These are phyloP conservation scores for Sebastes baramenuke DNA, from an alignment of 2,797 vertebrate species.

Conservation along the genomic window DNA sequence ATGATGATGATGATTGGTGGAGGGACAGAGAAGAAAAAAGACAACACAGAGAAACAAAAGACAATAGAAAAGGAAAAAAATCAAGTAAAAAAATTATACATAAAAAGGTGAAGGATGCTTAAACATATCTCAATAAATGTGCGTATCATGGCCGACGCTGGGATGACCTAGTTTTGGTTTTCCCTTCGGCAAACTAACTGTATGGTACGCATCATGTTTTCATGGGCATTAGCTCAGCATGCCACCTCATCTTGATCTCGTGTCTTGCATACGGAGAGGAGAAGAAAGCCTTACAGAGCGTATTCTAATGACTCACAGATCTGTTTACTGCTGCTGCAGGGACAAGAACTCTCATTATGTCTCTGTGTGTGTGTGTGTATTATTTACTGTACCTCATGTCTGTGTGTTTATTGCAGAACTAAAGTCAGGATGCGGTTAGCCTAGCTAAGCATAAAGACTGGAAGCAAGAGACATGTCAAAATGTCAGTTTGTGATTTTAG, in stretches of 20 bases:
- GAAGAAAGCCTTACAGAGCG: background rate
- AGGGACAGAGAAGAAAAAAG: slow-evolving; percentile 28
- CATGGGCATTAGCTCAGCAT: slow-evolving; percentile 5
- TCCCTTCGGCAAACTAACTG: background rate
- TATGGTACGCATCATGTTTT: background rate
- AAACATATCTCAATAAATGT: background rate
- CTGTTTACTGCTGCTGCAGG: slow-evolving; percentile 21
- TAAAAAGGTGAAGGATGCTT: slow-evolving; percentile 28
- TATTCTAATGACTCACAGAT: slow-evolving; percentile 4
- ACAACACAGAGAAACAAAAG: slow-evolving; percentile 48
- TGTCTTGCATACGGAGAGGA: background rate
- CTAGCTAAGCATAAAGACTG: background rate
- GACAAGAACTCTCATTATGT: background rate
- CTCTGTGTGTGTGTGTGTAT: background rate
- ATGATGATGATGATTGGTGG: slow-evolving; percentile 54
- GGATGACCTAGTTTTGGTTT: background rate
- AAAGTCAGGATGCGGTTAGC: background rate
- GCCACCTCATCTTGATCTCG: background rate
- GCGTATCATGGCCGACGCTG: background rate
- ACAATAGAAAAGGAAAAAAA: slow-evolving; percentile 47
- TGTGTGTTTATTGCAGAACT: background rate
- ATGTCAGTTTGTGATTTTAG: background rate
- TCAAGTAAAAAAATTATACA: slow-evolving; percentile 33
- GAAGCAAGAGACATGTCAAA: background rate
- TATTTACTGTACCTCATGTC: background rate